Conservation (phyloP, 2,888 invertebrate genomes). For the Clanis bilineata region DNA sequence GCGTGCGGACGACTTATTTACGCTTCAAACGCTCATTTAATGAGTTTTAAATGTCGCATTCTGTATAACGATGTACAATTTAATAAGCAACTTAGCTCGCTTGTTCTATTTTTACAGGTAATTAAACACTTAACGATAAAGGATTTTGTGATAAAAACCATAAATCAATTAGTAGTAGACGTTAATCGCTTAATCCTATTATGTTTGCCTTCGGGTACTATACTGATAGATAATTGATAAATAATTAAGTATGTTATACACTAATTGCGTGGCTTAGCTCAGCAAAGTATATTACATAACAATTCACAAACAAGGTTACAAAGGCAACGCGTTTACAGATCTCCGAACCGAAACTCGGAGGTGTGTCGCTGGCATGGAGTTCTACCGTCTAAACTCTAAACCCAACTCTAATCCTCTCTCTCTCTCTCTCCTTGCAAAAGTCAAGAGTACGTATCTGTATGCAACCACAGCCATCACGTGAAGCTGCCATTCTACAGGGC, state of each 20-base stretch:
- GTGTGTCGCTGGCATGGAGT: no score
- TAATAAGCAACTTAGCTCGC: background rate
- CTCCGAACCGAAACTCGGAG: no score
- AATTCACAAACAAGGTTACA: no score
- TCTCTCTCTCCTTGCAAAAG: no score
- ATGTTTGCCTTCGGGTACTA: background rate
- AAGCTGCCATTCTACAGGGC: no score
- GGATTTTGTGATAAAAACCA: background rate
- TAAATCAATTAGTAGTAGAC: background rate
- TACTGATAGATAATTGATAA: no score
- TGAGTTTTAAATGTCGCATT: conserved; percentile 6
- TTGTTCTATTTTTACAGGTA: background rate
- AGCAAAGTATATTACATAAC: no score
- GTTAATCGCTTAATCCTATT: background rate
- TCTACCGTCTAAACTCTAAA: no score
- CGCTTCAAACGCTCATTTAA: conserved; percentile 13
- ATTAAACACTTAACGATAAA: background rate
- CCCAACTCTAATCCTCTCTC: no score
- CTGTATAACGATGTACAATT: background rate
- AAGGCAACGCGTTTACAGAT: no score
- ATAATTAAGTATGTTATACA: background rate
- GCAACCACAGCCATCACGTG: no score
- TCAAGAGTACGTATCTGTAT: no score
- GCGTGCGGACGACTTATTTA: conserved; percentile 4
- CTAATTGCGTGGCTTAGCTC: background rate